These are phyloP conservation scores for Lucilia cuprina DNA, from an alignment of 1,140 invertebrate genomes.

Conservation along the genomic window DNA sequence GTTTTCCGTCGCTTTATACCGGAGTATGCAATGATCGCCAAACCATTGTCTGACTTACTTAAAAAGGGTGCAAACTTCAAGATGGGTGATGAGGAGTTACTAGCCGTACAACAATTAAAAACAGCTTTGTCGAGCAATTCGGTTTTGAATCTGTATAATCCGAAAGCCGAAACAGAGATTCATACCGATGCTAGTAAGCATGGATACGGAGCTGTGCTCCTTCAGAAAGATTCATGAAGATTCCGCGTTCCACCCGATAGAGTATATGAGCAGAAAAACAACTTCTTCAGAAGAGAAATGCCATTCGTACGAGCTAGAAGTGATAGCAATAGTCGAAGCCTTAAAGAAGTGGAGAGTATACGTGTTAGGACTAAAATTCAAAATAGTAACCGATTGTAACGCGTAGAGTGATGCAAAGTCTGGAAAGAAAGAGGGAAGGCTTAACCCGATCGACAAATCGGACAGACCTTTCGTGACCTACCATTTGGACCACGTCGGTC, in stretches of 20 bases:
- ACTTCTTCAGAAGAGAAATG: neutral
- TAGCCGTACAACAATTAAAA: neutral
- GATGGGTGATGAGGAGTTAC: neutral
- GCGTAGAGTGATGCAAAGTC: neutral
- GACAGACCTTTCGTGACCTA: neutral
- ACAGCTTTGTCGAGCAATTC: neutral
- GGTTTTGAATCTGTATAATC: neutral
- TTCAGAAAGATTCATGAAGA: neutral
- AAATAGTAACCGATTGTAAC: neutral
- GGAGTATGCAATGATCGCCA: constrained; percentile 7
- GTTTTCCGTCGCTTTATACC: constrained; percentile 43
- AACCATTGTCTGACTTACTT: neutral
- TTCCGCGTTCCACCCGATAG: neutral
- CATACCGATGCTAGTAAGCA: neutral
- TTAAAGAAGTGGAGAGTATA: neutral
- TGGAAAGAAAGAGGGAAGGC: neutral
- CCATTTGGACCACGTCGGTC: constrained; percentile 45
- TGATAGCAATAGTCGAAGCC: neutral
- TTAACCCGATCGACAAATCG: neutral
- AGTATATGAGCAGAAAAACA: constrained; percentile 18
- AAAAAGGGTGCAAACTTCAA: neutral
- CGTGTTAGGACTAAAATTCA: neutral
- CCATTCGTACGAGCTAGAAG: neutral
- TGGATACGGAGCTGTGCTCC: neutral
- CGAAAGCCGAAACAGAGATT: neutral